These are phyloP conservation scores for Acanthococcus lagerstroemiae DNA, from an alignment of 2,888 invertebrate species.

Conservation along the genomic window DNA sequence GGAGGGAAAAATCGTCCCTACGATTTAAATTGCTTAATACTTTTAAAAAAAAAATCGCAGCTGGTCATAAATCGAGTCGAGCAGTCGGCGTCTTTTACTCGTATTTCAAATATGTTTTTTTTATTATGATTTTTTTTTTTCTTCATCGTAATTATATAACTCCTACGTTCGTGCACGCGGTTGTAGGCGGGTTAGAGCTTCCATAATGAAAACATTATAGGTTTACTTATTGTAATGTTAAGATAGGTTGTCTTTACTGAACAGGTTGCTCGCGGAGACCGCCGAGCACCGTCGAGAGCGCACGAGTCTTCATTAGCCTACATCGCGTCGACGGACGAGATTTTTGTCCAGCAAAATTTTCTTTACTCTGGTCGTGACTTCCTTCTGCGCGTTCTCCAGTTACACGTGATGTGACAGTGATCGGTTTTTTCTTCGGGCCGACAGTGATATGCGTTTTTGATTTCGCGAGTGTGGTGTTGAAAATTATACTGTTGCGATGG, in stretches of 20 bases:
- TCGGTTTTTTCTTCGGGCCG: conserved; percentile 1
- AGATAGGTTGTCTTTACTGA: conserved; percentile 15
- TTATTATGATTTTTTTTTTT: neutral
- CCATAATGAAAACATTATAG: conserved; percentile 8
- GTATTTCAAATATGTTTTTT: neutral
- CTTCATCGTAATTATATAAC: conserved; percentile 21
- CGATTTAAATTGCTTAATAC: conserved; percentile 5
- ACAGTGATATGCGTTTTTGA: conserved; percentile 12
- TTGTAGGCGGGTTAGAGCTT: conserved; percentile 14
- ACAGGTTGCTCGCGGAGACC: conserved; percentile 9
- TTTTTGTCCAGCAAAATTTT: conserved; percentile 13
- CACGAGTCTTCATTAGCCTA: conserved; percentile 9
- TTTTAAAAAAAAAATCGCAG: neutral
- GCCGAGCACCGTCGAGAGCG: conserved; percentile 1
- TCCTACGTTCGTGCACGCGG: conserved; percentile 14
- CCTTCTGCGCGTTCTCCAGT: conserved; percentile 7
- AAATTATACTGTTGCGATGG: conserved; percentile 40
- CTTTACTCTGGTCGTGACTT: neutral
- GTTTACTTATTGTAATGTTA: conserved; percentile 6
- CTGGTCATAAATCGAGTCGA: conserved; percentile 16
- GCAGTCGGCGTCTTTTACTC: conserved; percentile 17
- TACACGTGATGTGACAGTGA: neutral
- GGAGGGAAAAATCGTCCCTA: too few species aligned
- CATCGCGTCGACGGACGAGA: conserved; percentile 5
- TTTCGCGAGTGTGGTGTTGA: conserved; percentile 5